Base-by-base conservation (phyloP, 2,888 invertebrate species). In the Erynnis tages region DNA sequence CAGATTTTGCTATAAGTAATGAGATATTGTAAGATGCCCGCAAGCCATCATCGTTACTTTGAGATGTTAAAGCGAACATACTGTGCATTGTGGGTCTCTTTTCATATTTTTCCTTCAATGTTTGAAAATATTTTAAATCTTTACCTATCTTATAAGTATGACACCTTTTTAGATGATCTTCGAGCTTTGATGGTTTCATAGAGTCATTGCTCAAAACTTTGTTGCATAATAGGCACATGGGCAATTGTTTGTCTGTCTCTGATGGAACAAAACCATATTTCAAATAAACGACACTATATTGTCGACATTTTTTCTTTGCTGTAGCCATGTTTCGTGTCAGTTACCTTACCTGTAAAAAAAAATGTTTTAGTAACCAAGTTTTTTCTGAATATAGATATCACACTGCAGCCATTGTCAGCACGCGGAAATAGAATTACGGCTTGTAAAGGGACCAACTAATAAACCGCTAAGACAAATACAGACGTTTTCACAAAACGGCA, bases 1-100 rank as follows among this genome's bases (percentile, higher is more conserved):
- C 67, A 21, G 60, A 62, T 65, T 56, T 54, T 30, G 54, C 54
- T 50, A 54, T 54, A 37, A 56, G 50, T 44, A 57, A 56, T n/a
- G 46, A 56, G 41, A 54, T 54, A 49, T 56, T 56, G 49, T 54
- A 53, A 48, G 57, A 57, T 11, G 52, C 53, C 41, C 54, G 55
- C 54, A 54, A 53, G 14, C 55, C 55, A 53, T 57, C 55, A 53
- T 55, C 55, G 35, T 55, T 54, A 19, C 54, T 54, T 54, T 55
- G 17, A 44, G 54, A 55, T 8, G 55, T 53, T 34, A 52, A 58
- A 55, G 50, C 46, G 47, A 54, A 57, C 46, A 53, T 49, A 30
- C 50, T 57, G 32, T 53, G 19, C 41, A 54, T 21, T 30, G 47
- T 54, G 30, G 54, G 54, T 54, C 54, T 47, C 55, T 54, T 58